A percentile compares a stretch with the other conserved stretches of the same genome.
Evolutionary conservation across 2,888 invertebrate species (phyloP).

Genomic region (Synanthedon andrenaeformis): DNA sequence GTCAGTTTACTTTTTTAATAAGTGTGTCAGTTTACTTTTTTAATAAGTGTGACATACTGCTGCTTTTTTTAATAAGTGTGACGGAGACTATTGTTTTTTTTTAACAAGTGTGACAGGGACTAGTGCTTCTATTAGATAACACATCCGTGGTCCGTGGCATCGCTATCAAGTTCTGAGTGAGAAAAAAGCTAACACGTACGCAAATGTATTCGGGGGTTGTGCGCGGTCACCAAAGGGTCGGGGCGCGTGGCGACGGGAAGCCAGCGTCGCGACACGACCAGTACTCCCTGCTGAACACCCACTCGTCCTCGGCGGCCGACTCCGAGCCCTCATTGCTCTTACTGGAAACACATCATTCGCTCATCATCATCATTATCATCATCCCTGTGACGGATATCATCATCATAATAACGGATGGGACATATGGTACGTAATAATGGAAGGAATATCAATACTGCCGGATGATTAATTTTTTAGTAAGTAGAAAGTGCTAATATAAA

Average conservation of each 20-base stretch:
- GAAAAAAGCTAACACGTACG: slow-evolving; percentile 12
- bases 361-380: slow-evolving; percentile 25
- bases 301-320: slow-evolving; percentile 69
- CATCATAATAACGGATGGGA: too few relatives aligned
- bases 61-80: neutral
- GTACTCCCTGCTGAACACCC: slow-evolving; percentile 81
- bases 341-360: slow-evolving; percentile 10
- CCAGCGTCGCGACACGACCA: slow-evolving; percentile 80
- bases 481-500: too few relatives aligned
- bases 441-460: too few relatives aligned
- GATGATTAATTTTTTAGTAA: too few relatives aligned
- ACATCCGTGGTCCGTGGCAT: too few relatives aligned
- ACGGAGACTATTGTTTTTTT: neutral
- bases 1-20: neutral
- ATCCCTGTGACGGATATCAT: slow-evolving; percentile 23
- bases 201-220: slow-evolving; percentile 10
- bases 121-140: too few relatives aligned
- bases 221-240: slow-evolving; percentile 74
- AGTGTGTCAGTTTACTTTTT: too few relatives aligned
- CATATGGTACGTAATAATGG: too few relatives aligned
- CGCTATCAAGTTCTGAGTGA: too few relatives aligned
- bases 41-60: too few relatives aligned
- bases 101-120: neutral
- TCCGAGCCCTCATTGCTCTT: too few relatives aligned
- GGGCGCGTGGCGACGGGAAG: slow-evolving; percentile 68